A percentile compares a stretch with the other conserved stretches of the same genome.
Conservation (phyloP, 2,797 vertebrate species). For the Stomatorhinus walkeri region DNA sequence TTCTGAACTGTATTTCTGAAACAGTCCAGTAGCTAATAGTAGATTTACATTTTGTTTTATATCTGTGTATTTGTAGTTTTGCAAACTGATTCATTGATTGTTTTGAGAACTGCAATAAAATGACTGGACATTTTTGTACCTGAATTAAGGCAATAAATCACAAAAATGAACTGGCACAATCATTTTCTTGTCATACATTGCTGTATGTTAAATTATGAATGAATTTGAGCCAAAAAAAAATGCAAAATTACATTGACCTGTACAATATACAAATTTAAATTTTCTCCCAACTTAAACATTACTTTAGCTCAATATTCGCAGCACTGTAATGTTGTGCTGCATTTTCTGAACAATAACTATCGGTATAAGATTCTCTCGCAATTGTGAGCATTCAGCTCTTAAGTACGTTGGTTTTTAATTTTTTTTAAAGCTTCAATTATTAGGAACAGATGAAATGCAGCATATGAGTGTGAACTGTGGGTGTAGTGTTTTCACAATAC, state of each 20-base stretch:
- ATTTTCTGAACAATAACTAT: not conserved
- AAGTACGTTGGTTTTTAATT: not conserved
- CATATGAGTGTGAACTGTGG: not conserved
- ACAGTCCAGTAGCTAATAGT: not conserved
- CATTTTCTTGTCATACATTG: not conserved
- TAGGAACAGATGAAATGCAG: not conserved
- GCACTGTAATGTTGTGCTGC: not conserved
- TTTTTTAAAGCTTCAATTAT: conserved; percentile 16
- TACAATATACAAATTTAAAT: not conserved
- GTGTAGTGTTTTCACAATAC: conserved; percentile 47
- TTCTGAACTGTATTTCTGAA: not conserved
- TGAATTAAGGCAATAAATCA: not conserved
- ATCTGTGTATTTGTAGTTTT: not conserved
- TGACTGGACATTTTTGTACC: not conserved
- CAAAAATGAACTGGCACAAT: not conserved
- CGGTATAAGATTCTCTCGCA: conserved; percentile 16
- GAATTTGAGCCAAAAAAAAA: not conserved
- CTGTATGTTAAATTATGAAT: too few relatives aligned
- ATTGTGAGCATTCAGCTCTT: not conserved
- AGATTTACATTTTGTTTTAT: not conserved
- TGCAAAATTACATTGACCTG: not conserved
- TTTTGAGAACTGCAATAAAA: not conserved
- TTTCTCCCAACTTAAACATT: not conserved
- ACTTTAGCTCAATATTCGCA: not conserved
- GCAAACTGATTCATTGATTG: not conserved